phyloP scores from a whole-genome alignment of 1,140 invertebrate genomes.

The Argopecten irradians region DNA sequence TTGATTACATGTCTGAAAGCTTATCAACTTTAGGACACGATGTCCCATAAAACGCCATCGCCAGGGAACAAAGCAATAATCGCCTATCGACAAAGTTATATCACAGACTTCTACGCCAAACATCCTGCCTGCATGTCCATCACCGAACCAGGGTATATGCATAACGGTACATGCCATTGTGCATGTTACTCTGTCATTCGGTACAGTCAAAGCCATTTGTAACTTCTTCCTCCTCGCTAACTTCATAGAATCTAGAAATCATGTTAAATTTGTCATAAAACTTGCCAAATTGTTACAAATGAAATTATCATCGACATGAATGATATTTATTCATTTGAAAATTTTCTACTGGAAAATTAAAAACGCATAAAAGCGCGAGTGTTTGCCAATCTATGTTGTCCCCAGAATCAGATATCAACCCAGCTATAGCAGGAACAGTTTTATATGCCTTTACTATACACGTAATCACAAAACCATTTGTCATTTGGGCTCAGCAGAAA shows the following conservation, averaged over 20 bases:
- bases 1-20: not conserved
- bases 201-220: not conserved
- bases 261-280: conserved; percentile 23
- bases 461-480: not conserved
- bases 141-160: not conserved
- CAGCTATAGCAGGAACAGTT: not conserved
- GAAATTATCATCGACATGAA: conserved; percentile 12
- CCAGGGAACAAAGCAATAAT: not conserved
- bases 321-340: conserved; percentile 23
- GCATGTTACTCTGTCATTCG: not conserved
- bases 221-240: not conserved
- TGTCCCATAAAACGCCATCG: not conserved
- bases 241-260: not conserved
- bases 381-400: not conserved
- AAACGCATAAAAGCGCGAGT: conserved; percentile 20
- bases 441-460: not conserved
- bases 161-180: not conserved
- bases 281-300: conserved; percentile 10
- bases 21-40: not conserved
- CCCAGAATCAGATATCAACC: not conserved
- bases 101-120: not conserved
- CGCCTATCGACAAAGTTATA: not conserved
- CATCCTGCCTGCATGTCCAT: not conserved
- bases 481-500: not conserved
- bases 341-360: conserved; percentile 23